Base-by-base conservation (phyloP, 2,113 vertebrate genomes). In the Ictalurus furcatus region DNA sequence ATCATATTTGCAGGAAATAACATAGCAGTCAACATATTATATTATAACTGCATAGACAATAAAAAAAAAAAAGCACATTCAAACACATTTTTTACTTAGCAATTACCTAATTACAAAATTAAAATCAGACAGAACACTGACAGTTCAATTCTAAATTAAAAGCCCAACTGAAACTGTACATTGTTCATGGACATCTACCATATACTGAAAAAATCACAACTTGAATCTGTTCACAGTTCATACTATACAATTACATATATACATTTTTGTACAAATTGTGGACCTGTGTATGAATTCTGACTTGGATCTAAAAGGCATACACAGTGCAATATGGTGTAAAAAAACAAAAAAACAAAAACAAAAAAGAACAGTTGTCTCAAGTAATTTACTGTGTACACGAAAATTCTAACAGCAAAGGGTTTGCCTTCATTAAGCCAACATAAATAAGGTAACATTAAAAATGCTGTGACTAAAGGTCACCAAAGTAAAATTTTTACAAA, bases 91-190 rank as follows among this genome's bases (percentile, higher is more conserved):
- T 74, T 25, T 59, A 73, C 30, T 83, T 61, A 25, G 34, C 56
- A 61, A 40, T 83, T 25, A 52, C 54, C 17, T 28, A 25, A 82
- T 14, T 82, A 23, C n/a, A 82, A 82, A 84, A 63, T 44, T 40
- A 63, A 63, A 37, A 63, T 40, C 8, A 23, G 21, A 28, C 58
- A 40, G n/a, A 82, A 67, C 30, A 88, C 5, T 40, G 25, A 8
- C 14, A 13, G 54, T 54, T 67, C 4, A 87, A 69, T 34, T 80
- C 3, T 34, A 63, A 48, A 52, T 40, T 37, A 37, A 76, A 61
- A 69, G 28, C 80, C 30, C 28, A 81, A 88, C 12, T 82, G 61
- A 52, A 25, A 37, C 59, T 69, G 17, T 83, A n/a, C 85, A 71
- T 37, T 58, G 28, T 17, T 58, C 8, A 54, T 25, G 34, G 48